A percentile compares a stretch with the other conserved stretches of the same genome.
These are phyloP conservation scores for Lasioglossum leucozonium DNA, from an alignment of 2,888 invertebrate species.

Conservation along the genomic window DNA sequence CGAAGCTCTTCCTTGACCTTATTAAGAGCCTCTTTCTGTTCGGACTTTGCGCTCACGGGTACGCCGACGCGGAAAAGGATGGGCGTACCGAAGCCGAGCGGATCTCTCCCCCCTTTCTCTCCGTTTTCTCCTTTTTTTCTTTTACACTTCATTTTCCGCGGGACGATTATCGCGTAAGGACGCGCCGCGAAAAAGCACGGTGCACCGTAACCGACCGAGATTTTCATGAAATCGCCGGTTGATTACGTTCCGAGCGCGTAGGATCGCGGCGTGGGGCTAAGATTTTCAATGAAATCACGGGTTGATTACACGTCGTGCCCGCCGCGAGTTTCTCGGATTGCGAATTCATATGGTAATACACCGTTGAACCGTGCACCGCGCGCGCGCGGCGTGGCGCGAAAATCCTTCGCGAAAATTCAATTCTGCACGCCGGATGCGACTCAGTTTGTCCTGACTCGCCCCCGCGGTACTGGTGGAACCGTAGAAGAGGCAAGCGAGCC, in stretches of 20 bases:
- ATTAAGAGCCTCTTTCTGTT: conserved; percentile 63
- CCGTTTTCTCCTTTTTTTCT: background rate
- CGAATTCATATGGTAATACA: conserved; percentile 71
- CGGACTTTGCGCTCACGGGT: conserved; percentile 40
- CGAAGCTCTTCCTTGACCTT: conserved; percentile 62
- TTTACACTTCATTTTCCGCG: background rate
- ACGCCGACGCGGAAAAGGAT: conserved; percentile 13
- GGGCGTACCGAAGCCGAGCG: conserved; percentile 19
- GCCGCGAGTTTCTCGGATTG: conserved; percentile 62
- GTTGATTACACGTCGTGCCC: conserved; percentile 63
- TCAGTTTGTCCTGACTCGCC: conserved; percentile 19
- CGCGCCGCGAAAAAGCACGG: conserved; percentile 14
- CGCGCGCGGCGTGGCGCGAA: no score
- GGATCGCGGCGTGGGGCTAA: conserved; percentile 30
- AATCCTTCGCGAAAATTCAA: conserved; percentile 54
- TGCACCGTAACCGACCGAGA: conserved; percentile 30
- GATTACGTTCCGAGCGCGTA: conserved; percentile 46
- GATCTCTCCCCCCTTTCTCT: conserved; percentile 24
- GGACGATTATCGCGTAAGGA: conserved; percentile 27
- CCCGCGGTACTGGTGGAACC: background rate
- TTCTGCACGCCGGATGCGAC: conserved; percentile 4
- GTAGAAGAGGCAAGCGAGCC: conserved; percentile 31
- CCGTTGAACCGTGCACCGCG: conserved; percentile 39
- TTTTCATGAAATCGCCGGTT: conserved; percentile 48
- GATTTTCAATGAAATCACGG: conserved; percentile 70